These are phyloP conservation scores for Eolophus roseicapilla DNA, from an alignment of 2,113 vertebrate species.

Conservation along the genomic window DNA sequence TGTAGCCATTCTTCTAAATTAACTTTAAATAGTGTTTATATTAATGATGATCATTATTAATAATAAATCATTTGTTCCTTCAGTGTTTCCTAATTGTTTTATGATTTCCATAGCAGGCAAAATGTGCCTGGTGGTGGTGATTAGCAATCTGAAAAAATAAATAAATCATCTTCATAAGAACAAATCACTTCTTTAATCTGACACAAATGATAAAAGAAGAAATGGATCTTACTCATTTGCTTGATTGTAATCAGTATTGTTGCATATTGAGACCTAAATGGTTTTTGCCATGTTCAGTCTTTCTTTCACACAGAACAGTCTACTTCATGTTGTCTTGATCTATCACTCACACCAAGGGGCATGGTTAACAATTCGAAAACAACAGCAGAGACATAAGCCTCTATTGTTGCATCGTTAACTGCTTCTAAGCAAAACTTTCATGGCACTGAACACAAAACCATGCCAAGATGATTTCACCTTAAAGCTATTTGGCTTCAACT, in stretches of 20 bases:
- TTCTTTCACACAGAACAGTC: background rate
- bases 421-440: background rate
- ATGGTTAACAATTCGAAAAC: background rate
- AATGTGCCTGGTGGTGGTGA: background rate
- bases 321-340: background rate
- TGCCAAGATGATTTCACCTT: background rate
- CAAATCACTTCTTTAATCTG: background rate
- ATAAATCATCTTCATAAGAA: background rate
- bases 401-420: background rate
- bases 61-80: slow-evolving; percentile 34
- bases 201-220: background rate
- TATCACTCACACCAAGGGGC: background rate
- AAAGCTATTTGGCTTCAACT: background rate
- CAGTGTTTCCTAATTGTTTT: background rate
- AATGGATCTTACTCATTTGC: background rate
- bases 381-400: background rate
- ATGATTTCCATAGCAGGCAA: background rate
- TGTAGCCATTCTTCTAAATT: slow-evolving; percentile 33
- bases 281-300: background rate
- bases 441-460: background rate
- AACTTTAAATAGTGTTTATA: background rate
- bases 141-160: background rate
- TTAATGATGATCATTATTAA: slow-evolving; percentile 53
- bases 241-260: background rate
- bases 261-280: background rate